phyloP scores from a whole-genome alignment of 2,888 invertebrate genomes.

The Zhuqinia jingwanae region DNA sequence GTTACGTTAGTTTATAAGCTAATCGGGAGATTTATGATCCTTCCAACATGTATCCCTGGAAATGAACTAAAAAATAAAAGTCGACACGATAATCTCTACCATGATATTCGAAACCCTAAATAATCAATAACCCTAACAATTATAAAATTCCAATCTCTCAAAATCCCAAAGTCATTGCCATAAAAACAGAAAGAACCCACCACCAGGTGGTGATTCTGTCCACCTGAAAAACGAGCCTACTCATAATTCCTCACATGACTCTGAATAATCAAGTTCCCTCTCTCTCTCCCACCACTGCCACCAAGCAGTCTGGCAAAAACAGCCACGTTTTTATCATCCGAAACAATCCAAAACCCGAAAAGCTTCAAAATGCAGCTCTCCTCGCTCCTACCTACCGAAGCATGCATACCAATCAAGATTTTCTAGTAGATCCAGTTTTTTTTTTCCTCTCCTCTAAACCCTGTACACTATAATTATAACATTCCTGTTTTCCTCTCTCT shows the following conservation, averaged over 20 bases:
- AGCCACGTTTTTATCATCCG: not conserved
- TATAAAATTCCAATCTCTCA: slow-evolving; percentile 43
- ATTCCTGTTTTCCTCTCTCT: slow-evolving; percentile 58
- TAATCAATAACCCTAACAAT: not conserved
- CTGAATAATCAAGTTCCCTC: not conserved
- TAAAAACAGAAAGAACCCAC: too few relatives aligned
- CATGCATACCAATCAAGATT: not conserved
- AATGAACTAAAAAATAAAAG: too few relatives aligned
- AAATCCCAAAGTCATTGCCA: slow-evolving; percentile 53
- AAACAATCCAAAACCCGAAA: not conserved
- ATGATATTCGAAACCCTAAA: too few relatives aligned
- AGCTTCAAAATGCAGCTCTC: too few relatives aligned
- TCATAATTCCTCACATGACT: too few relatives aligned
- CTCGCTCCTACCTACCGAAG: not conserved
- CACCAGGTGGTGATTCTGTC: too few relatives aligned
- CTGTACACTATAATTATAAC: slow-evolving; percentile 63
- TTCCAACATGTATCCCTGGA: too few relatives aligned
- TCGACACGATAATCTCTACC: too few relatives aligned
- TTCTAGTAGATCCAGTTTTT: slow-evolving; percentile 69
- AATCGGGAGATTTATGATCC: too few relatives aligned
- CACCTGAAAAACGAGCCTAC: not conserved
- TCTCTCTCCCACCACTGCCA: slow-evolving; percentile 41
- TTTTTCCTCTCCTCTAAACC: not conserved
- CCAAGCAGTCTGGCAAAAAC: slow-evolving; percentile 72
- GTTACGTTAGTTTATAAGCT: too few relatives aligned